Evolutionary conservation across 2,797 vertebrate genomes (phyloP), one percentile per base, ranked within the genome.

Genomic region (Parotocinclus haroldoi): DNA sequence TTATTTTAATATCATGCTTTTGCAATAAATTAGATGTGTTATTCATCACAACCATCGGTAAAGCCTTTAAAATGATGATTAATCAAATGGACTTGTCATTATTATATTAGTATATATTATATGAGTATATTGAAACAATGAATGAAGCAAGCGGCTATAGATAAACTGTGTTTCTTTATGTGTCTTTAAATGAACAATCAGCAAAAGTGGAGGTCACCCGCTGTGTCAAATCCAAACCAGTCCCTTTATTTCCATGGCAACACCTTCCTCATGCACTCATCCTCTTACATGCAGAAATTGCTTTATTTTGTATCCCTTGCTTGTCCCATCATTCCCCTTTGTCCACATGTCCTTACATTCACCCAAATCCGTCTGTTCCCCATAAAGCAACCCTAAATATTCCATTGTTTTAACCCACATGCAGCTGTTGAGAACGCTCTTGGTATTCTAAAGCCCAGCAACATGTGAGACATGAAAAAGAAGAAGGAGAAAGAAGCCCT

Each of bases 161-260:
- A 58, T 48, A 42, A 63, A 69, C 40, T 42, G 38, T 63, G 36
- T 70, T 44, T 56, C 63, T 45, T 67, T 58, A 59, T 59, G 19
- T 46, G 50, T 55, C 58, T 62, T 59, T 68, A 66, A 74, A 60
- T 63, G 58, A 72, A 55, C 76, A 67, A 63, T 72, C 62, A 69
- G 65, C 69, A 49, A 67, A 78, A 77, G 50, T 65, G 62, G 66
- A 77, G 76, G 72, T 69, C 73, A 69, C 44, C 63, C 16, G 27
- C 66, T 53, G 67, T 10, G 66, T 51, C 75, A 72, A 61, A 63
- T 65, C 60, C 59, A 61, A 70, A 65, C 58, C 16, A 36, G 51
- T 44, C 67, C 12, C 10, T 16, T 66, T 19, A 73, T 78, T 78
- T 65, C 76, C 70, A 78, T 73, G 73, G 76, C 76, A 78, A 78